Evolutionary conservation across 2,797 vertebrate species (phyloP).

Genomic region (Notolepis coatsorum): DNA sequence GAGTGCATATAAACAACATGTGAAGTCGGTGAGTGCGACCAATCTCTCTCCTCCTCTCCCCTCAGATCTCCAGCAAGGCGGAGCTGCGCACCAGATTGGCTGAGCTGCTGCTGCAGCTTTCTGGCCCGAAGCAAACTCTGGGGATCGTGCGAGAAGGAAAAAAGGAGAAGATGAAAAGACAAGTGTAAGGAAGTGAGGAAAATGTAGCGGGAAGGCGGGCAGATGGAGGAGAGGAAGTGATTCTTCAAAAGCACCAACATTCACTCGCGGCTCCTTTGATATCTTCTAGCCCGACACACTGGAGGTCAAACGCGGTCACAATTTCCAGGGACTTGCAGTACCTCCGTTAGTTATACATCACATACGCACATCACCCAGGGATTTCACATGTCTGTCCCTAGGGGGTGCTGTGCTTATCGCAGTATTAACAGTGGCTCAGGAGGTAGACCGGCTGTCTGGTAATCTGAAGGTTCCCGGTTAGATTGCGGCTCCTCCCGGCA

Average conservation of each 20-base stretch:
- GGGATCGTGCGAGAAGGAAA: slow-evolving; percentile 79
- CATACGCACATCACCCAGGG: slow-evolving; percentile 53
- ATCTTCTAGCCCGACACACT: slow-evolving; percentile 62
- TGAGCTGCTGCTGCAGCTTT: slow-evolving; percentile 86
- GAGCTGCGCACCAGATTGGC: slow-evolving; percentile 87
- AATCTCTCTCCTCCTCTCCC: slow-evolving; percentile 61
- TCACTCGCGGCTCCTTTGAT: slow-evolving; percentile 74
- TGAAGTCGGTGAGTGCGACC: slow-evolving; percentile 67
- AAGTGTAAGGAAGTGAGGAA: slow-evolving; percentile 82
- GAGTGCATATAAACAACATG: slow-evolving; percentile 27
- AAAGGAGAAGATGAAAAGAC: slow-evolving; percentile 86
- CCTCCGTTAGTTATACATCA: slow-evolving; percentile 22
- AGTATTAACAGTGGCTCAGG: no score
- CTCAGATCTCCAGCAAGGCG: slow-evolving; percentile 85
- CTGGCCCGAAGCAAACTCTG: slow-evolving; percentile 84
- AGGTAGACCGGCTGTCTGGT: no score
- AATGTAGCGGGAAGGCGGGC: slow-evolving; percentile 42
- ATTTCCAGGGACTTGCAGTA: slow-evolving; percentile 46
- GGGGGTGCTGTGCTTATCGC: slow-evolving; percentile 17
- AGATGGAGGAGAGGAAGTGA: slow-evolving; percentile 55
- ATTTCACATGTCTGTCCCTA: slow-evolving; percentile 11
- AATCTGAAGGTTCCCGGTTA: no score
- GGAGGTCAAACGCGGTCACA: slow-evolving; percentile 62
- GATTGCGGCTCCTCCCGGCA: no score
- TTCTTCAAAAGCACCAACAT: slow-evolving; percentile 77